These are phyloP conservation scores for Smittia aterrima DNA, from an alignment of 2,888 invertebrate genomes.

Conservation along the genomic window DNA sequence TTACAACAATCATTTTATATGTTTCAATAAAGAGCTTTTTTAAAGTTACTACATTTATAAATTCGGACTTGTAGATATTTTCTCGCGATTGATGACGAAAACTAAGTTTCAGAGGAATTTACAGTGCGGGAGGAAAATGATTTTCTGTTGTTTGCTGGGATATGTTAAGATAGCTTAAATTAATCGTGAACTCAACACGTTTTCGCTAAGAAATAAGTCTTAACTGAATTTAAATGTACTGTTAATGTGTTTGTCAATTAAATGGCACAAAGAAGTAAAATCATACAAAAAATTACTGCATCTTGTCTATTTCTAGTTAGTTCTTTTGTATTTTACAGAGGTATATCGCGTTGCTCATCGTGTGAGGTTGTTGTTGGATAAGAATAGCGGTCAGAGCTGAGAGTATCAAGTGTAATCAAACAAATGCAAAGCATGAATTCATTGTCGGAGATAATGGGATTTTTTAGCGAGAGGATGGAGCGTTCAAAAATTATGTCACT, in stretches of 20 bases:
- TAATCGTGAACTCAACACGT: not conserved
- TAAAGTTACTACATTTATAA: constrained; percentile 46
- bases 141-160: not conserved
- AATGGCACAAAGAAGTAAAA: constrained; percentile 36
- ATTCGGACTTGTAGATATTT: constrained; percentile 46
- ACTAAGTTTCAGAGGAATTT: constrained; percentile 12
- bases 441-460: no score
- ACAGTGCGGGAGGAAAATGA: not conserved
- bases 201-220: constrained; percentile 5
- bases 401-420: not conserved
- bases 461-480: no score
- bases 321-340: constrained; percentile 30
- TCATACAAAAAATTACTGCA: constrained; percentile 20
- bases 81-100: constrained; percentile 40
- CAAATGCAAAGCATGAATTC: not conserved
- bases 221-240: not conserved
- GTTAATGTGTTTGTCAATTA: not conserved
- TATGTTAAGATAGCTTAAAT: not conserved
- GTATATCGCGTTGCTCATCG: constrained; percentile 31
- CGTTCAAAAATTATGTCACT: no score
- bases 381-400: not conserved
- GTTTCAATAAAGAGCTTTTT: constrained; percentile 19
- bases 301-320: not conserved
- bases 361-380: not conserved
- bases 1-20: constrained; percentile 5